phyloP scores from a whole-genome alignment of 2,888 invertebrate species.

The Aphidius colemani region DNA sequence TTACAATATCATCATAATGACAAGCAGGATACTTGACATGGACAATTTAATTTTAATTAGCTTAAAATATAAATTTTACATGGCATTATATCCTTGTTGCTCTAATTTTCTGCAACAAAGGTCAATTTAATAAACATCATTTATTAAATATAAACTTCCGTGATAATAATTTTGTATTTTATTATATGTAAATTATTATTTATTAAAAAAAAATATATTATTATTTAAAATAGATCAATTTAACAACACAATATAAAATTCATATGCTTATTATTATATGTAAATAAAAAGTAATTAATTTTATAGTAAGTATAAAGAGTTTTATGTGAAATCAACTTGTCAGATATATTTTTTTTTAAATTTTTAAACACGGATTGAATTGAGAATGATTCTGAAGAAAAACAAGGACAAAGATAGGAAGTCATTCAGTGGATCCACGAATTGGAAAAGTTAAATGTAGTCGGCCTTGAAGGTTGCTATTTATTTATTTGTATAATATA shows the following conservation, averaged over 20 bases:
- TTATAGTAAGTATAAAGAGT: background rate
- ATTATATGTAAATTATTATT: too few species aligned
- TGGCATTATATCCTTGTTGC: too few species aligned
- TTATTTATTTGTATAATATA: conserved; percentile 19
- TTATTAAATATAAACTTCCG: too few species aligned
- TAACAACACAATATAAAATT: background rate
- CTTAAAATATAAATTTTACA: too few species aligned
- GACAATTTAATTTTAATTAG: too few species aligned
- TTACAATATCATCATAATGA: too few species aligned
- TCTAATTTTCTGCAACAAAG: too few species aligned
- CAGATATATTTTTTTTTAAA: background rate
- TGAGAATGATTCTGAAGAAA: conserved; percentile 25
- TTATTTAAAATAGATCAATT: background rate
- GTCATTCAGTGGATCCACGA: conserved; percentile 46
- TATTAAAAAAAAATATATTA: background rate
- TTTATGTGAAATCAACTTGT: background rate
- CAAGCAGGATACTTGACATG: too few species aligned
- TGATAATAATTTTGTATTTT: too few species aligned
- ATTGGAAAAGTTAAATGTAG: conserved; percentile 52
- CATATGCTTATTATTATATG: background rate
- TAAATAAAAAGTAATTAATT: background rate
- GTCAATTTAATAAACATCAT: too few species aligned
- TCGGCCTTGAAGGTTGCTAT: conserved; percentile 50
- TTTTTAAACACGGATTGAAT: conserved; percentile 19
- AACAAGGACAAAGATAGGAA: conserved; percentile 52